Conservation (phyloP, 2,113 vertebrate genomes). For the Hydropotes inermis region DNA sequence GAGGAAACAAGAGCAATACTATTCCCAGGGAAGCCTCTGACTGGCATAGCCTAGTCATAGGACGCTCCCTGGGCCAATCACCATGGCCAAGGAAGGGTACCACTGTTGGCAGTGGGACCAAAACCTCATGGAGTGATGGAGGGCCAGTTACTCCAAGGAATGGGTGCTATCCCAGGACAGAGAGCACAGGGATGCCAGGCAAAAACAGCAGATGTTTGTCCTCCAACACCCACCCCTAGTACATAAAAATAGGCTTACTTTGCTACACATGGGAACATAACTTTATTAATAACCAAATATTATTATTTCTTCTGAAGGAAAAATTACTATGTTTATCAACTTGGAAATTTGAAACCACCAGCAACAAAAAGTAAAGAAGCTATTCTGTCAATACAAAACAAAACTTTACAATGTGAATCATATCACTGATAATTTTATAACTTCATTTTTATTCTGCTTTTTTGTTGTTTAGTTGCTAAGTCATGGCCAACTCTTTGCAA, state of each 20-base stretch:
- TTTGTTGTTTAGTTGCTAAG: background rate
- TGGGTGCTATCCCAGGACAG: background rate
- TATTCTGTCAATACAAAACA: background rate
- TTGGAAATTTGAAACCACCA: slow-evolving; percentile 2
- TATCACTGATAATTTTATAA: background rate
- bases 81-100: background rate
- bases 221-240: background rate
- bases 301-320: background rate
- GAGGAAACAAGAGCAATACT: background rate
- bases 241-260: slow-evolving; percentile 44
- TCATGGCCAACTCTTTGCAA: background rate
- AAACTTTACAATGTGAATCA: background rate
- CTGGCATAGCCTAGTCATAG: background rate
- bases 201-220: slow-evolving; percentile 52
- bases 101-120: background rate
- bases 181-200: background rate
- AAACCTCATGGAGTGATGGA: background rate
- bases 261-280: background rate
- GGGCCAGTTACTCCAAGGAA: background rate
- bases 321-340: background rate
- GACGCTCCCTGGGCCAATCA: background rate
- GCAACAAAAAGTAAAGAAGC: background rate
- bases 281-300: slow-evolving; percentile 47
- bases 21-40: background rate
- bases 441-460: background rate